phyloP scores from a whole-genome alignment of 2,113 vertebrate genomes.

The Nesoenas mayeri region DNA sequence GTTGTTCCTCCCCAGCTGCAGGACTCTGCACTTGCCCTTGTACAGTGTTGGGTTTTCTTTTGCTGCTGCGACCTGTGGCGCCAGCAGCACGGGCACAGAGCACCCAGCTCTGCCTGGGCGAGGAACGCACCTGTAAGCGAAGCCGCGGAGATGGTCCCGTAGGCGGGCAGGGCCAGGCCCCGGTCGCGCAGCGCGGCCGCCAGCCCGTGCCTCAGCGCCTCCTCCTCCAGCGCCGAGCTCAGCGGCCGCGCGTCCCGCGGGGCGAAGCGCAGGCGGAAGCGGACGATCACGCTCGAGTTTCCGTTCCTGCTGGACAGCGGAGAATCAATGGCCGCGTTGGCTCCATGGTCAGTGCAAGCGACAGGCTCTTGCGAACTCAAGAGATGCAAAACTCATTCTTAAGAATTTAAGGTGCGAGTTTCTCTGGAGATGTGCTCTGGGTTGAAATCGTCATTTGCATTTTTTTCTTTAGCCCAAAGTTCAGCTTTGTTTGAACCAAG shows the following conservation, averaged over 20 bases:
- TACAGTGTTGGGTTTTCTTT: too few species aligned
- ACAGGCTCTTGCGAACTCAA: background rate
- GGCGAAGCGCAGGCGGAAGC: conserved; percentile 80
- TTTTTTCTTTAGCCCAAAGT: background rate
- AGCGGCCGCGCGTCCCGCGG: conserved; percentile 65
- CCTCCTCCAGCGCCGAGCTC: conserved; percentile 73
- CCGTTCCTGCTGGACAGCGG: conserved; percentile 71
- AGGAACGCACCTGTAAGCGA: conserved; percentile 78
- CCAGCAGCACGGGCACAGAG: background rate
- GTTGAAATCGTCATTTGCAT: background rate
- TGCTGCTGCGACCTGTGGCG: background rate
- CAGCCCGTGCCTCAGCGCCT: conserved; percentile 79
- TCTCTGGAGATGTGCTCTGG: background rate
- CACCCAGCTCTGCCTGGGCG: too few species aligned
- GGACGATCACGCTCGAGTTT: conserved; percentile 80
- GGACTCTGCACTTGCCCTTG: too few species aligned
- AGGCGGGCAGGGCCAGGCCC: conserved; percentile 77
- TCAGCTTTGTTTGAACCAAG: background rate
- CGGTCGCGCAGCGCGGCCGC: conserved; percentile 61
- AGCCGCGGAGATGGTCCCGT: conserved; percentile 81
- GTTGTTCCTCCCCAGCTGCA: too few species aligned
- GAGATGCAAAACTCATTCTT: background rate
- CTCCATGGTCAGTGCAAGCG: background rate
- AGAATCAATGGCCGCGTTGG: background rate
- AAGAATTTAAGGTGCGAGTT: background rate